A percentile compares a stretch with the other conserved stretches of the same genome.
Conservation (phyloP, 2,797 vertebrate species). For the Enteromius radiatus region DNA sequence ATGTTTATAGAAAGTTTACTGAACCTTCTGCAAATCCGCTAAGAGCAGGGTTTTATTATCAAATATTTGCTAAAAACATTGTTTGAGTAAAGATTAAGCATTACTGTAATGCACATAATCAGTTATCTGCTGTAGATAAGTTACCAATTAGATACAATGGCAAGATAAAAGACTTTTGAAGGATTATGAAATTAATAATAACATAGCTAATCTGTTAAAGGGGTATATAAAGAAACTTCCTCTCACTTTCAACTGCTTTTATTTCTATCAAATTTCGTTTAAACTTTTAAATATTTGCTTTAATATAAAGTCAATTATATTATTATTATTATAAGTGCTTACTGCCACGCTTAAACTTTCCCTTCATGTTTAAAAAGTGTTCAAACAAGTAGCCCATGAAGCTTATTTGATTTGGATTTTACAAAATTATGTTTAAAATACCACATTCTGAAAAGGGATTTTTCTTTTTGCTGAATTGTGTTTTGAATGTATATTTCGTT, state of each 20-base stretch:
- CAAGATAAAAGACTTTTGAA: neutral
- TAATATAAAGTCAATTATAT: too few species aligned
- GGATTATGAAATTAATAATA: neutral
- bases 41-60: neutral
- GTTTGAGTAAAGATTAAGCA: neutral
- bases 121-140: neutral
- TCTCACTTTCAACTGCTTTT: neutral
- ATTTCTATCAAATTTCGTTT: neutral
- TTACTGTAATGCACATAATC: neutral
- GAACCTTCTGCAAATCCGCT: neutral
- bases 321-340: too few species aligned
- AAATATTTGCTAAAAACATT: slow-evolving; percentile 9
- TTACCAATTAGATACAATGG: neutral
- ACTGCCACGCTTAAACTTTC: too few species aligned
- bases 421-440: too few species aligned
- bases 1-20: neutral
- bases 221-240: neutral
- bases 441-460: too few species aligned
- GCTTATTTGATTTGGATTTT: too few species aligned
- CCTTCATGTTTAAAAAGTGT: too few species aligned
- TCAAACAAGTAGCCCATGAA: too few species aligned
- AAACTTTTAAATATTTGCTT: neutral
- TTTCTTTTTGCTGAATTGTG: neutral
- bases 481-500: neutral
- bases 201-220: neutral